These are phyloP conservation scores for Nannospalax galili DNA, from an alignment of 2,113 vertebrate genomes.

Conservation along the genomic window DNA sequence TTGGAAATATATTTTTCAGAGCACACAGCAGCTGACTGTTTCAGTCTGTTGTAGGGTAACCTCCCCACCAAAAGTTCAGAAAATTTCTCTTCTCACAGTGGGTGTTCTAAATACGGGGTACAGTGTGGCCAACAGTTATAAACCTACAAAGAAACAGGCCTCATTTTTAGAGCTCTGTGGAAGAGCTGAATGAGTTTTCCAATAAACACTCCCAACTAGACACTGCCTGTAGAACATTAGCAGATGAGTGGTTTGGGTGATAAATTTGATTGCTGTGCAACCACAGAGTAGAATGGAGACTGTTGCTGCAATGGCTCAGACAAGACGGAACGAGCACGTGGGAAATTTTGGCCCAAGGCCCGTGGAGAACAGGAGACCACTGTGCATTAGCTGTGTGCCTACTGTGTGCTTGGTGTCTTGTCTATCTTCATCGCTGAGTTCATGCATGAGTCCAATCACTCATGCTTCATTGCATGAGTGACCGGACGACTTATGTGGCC, in stretches of 20 bases:
- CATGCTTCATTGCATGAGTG: not conserved
- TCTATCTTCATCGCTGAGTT: not conserved
- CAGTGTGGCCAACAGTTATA: not conserved
- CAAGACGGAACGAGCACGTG: not conserved
- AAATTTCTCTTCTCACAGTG: not conserved
- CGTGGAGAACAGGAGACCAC: not conserved
- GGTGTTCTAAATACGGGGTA: conserved; percentile 40
- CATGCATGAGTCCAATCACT: too few relatives aligned
- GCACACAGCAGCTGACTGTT: not conserved
- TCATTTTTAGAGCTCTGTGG: conserved; percentile 32
- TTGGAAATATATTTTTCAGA: conserved; percentile 12
- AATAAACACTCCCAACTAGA: conserved; percentile 14
- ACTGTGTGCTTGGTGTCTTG: not conserved
- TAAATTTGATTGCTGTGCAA: not conserved
- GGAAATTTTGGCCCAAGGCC: not conserved
- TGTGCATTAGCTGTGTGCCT: not conserved
- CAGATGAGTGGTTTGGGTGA: not conserved
- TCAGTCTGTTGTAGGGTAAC: not conserved
- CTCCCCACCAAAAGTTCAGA: not conserved
- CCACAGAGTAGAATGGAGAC: not conserved
- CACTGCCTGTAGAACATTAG: not conserved
- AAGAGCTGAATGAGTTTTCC: conserved; percentile 26
- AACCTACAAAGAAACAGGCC: conserved; percentile 5
- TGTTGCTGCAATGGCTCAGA: not conserved
- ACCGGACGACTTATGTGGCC: not conserved